Conservation (phyloP, 1,140 invertebrate genomes). For the Tetragonula clypearis region DNA sequence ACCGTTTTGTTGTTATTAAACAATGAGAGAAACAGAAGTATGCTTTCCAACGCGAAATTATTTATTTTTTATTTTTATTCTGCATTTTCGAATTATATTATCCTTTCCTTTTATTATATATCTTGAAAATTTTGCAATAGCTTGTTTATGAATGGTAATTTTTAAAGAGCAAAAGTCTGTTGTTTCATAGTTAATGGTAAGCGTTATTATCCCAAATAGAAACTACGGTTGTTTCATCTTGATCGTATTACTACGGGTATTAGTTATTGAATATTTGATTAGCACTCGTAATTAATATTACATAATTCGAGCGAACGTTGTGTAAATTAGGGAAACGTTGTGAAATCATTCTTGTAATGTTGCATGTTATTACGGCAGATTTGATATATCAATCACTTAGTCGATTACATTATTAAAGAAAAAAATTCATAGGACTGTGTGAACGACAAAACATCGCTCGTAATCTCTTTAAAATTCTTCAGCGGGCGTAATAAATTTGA, state of each 20-base stretch:
- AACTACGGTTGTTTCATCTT: too few species aligned
- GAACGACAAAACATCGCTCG: background rate
- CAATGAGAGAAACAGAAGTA: too few species aligned
- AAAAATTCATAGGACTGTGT: background rate
- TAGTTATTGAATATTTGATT: background rate
- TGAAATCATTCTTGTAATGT: background rate
- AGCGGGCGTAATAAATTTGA: background rate
- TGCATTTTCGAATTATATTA: too few species aligned
- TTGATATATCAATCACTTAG: background rate
- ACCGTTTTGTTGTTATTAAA: too few species aligned
- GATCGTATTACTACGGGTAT: background rate
- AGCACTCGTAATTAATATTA: background rate
- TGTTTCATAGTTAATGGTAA: background rate
- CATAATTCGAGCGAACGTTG: too few species aligned
- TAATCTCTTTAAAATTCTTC: background rate
- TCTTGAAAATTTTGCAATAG: too few species aligned
- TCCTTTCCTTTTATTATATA: too few species aligned
- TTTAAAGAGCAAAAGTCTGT: background rate
- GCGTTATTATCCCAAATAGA: background rate
- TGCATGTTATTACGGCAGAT: background rate
- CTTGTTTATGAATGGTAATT: background rate
- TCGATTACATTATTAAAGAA: background rate
- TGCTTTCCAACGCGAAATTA: too few species aligned
- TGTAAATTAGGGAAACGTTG: background rate
- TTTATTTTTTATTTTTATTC: too few species aligned